Evolutionary conservation across 2,113 vertebrate species (phyloP).

Genomic region (Archocentrus centrarchus): DNA sequence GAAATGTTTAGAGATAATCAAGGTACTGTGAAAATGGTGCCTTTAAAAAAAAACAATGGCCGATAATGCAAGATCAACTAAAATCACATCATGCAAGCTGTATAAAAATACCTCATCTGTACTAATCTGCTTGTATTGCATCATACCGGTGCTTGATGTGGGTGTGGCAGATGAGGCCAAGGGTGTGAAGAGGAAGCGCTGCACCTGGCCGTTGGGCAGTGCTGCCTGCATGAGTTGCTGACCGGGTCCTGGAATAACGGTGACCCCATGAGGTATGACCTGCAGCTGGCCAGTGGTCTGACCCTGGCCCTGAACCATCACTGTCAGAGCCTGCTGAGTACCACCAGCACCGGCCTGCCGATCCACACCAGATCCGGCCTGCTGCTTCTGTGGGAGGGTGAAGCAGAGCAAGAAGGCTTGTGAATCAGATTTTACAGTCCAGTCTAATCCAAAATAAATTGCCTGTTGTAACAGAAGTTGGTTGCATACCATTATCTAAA

Average conservation of each 20-base stretch:
- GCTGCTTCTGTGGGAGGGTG: conserved; percentile 71
- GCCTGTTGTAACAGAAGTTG: background rate
- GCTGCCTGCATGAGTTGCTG: conserved; percentile 99
- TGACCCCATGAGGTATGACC: conserved; percentile 95
- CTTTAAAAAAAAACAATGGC: background rate
- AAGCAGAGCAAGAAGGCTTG: background rate
- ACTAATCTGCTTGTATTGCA: background rate
- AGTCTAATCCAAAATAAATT: conserved; percentile 11
- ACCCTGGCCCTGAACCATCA: conserved; percentile 98
- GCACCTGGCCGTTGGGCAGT: conserved; percentile 96
- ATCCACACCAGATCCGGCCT: conserved; percentile 62
- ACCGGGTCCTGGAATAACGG: conserved; percentile 94
- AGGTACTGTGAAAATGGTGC: no score
- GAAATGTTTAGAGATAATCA: background rate
- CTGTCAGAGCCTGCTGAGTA: conserved; percentile 92
- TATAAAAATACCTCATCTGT: background rate
- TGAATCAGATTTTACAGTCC: background rate
- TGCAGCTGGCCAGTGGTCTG: conserved; percentile 97
- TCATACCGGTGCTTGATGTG: conserved; percentile 67
- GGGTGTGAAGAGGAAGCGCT: conserved; percentile 97
- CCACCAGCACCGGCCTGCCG: conserved; percentile 70
- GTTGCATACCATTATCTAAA: background rate
- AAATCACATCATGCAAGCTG: background rate
- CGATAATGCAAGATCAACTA: background rate
- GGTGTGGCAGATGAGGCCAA: conserved; percentile 79